Base-by-base conservation (phyloP, 2,888 invertebrate species). In the Anthophora plumipes region DNA sequence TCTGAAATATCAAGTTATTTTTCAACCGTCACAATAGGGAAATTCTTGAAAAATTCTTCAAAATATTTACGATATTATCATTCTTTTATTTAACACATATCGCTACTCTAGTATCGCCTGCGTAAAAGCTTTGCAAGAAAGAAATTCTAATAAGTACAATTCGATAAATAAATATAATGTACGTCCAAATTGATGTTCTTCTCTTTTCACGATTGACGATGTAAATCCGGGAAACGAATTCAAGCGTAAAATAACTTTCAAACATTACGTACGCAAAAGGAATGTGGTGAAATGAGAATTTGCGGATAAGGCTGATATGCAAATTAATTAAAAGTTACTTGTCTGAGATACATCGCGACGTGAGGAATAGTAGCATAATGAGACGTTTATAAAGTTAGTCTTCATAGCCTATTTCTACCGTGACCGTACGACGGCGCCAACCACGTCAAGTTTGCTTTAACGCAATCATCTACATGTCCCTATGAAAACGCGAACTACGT, bases 381-480 rank as follows among this genome's bases (percentile, higher is more conserved):
- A 64, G 68, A 52, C 61, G 68, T 48, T 72, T 70, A 50, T 79
- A 79, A 79, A 25, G 37, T 79, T 39, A 12, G 41, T 69, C 61
- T 50, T 31, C 22, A 25, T 73, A 25, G 37, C 17, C 72, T 68
- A 67, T 82, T 83, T 83, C 46, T 68, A n/a, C 31, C 63, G 48
- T 52, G 43, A 41, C 43, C 25, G 52, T 69, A 69, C 20, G 14
- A 37, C 54, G 50, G 37, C 55, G 54, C 14, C 61, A 37, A 43
- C n/a, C 7, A 57, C 64, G 43, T 50, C 64, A 72, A 68, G 46
- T 72, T 60, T 64, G 64, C 60, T 41, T 69, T 55, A 52, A 69
- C 31, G 48, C 64, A 61, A 52, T 25, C 31, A 31, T 20, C 57
- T 31, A 46, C 12, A n/a, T 52, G 59, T n/a, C 17, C 12, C 48